Base-by-base conservation (phyloP, 2,113 vertebrate species). In the Sinocyclocheilus grahami region DNA sequence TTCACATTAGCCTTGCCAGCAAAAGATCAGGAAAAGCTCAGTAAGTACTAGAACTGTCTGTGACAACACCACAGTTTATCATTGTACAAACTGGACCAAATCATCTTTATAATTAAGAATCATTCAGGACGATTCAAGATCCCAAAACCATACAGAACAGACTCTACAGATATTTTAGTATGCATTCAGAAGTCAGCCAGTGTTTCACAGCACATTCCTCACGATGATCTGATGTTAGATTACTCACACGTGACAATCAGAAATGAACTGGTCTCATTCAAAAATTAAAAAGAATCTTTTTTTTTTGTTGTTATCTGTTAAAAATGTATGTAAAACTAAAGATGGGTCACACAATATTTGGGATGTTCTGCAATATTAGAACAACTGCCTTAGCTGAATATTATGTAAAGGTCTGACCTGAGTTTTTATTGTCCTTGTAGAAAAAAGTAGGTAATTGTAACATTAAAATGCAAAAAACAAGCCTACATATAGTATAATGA, bases 1-100 rank as follows among this genome's bases (percentile, higher is more conserved):
- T 55, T 79, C 27, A 62, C 81, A 60, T 60, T 16, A 76, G 79
- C 82, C 74, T 83, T 80, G 85, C 85, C 85, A 88, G 76, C 82
- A 53, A 42, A 86, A 67, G 46, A 84, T 84, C 46, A 24, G 72
- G 79, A 79, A 48, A 76, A 39, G 80, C 42, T 83, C 37, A 58
- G 75, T 78, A 86, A 83, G 24, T 80, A 72, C 37, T 37, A 42
- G 76, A 82, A 8, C 42, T 42, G 10, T 48, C 10, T 48, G 2
- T 48, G 46, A 48, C 8, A 42, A 42, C 4, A 42, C 39, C 39
- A 42, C 39, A 42, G 39, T 42, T 86, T 53, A 53, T 22, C 30
- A 55, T 55, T 37, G 5, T 37, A 78, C 53, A 60, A 27, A 67
- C 79, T 3, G 62, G 62, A 82, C 42, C 60, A 65, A 81, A 65